Conservation (phyloP, 2,113 vertebrate genomes). For the Thalassoma bifasciatum region DNA sequence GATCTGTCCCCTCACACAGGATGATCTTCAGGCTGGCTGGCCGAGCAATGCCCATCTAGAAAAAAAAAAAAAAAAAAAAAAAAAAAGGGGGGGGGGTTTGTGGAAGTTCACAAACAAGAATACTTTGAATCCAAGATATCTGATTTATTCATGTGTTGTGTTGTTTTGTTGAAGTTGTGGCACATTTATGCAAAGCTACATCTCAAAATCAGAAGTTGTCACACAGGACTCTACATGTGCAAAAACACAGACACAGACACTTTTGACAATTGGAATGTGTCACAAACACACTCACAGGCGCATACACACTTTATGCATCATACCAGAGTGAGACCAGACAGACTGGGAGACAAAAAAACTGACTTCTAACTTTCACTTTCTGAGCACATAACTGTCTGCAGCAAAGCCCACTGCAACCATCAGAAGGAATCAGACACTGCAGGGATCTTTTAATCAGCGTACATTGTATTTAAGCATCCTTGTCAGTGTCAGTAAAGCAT, state of each 20-base stretch:
- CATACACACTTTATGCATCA: not conserved
- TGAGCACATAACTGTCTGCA: not conserved
- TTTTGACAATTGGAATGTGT: not conserved
- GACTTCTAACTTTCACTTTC: slow-evolving; percentile 1
- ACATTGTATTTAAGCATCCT: slow-evolving; percentile 25
- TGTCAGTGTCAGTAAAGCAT: slow-evolving; percentile 24
- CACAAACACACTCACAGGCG: not conserved
- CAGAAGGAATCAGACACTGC: not conserved
- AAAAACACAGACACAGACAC: not conserved
- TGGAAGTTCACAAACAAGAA: slow-evolving; percentile 28
- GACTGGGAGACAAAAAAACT: too few species aligned
- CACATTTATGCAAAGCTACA: not conserved
- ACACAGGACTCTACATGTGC: not conserved
- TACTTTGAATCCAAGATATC: slow-evolving; percentile 32
- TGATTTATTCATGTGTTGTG: slow-evolving; percentile 16
- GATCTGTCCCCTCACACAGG: slow-evolving; percentile 66
- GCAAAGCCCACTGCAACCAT: slow-evolving; percentile 9
- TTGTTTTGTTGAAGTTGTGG: not conserved
- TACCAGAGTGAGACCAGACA: not conserved
- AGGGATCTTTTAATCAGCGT: slow-evolving; percentile 26
- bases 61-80: slow-evolving; percentile 28
- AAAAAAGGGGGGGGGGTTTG: too few species aligned
- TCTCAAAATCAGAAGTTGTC: not conserved
- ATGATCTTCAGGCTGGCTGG: slow-evolving; percentile 52
- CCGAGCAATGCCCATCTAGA: slow-evolving; percentile 49